A percentile compares a stretch with the other conserved stretches of the same genome.
These are phyloP conservation scores for Leptestheria dahalacensis DNA, from an alignment of 1,140 invertebrate genomes.

Conservation along the genomic window DNA sequence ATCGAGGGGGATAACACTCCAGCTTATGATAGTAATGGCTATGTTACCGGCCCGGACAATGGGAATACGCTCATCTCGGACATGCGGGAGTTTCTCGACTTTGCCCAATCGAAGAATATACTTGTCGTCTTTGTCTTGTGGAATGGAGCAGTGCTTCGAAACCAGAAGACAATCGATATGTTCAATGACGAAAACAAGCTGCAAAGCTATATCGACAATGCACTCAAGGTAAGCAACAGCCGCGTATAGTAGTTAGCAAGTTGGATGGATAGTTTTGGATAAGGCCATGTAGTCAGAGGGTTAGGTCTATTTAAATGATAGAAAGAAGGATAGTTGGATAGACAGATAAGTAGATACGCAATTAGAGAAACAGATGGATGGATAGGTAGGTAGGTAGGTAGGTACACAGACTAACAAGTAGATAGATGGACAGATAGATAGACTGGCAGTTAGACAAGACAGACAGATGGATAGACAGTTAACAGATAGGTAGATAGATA, in stretches of 20 bases:
- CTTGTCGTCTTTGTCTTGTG: slow-evolving; percentile 29
- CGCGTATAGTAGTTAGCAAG: background rate
- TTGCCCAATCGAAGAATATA: slow-evolving; percentile 26
- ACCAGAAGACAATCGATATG: slow-evolving; percentile 25
- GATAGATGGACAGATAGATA: too few relatives aligned
- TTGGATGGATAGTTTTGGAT: too few relatives aligned
- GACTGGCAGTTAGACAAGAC: too few relatives aligned
- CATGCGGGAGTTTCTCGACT: slow-evolving; percentile 19
- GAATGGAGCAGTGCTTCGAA: slow-evolving; percentile 29
- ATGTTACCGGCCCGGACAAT: slow-evolving; percentile 18
- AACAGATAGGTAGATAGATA: too few relatives aligned
- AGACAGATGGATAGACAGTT: too few relatives aligned
- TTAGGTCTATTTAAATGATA: too few relatives aligned
- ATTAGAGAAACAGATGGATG: too few relatives aligned
- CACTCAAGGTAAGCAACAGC: slow-evolving; percentile 27
- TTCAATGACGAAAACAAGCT: slow-evolving; percentile 28
- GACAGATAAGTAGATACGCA: too few relatives aligned
- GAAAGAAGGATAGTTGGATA: too few relatives aligned
- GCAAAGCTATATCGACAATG: slow-evolving; percentile 30
- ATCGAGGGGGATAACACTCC: slow-evolving; percentile 28
- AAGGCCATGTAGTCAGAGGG: too few relatives aligned
- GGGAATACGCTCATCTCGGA: slow-evolving; percentile 20
- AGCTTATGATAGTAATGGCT: slow-evolving; percentile 20
- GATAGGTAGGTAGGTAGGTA: too few relatives aligned
- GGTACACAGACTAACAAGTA: too few relatives aligned